These are phyloP conservation scores for Drosophila suzukii DNA, from an alignment of 1,140 invertebrate species.

Conservation along the genomic window DNA sequence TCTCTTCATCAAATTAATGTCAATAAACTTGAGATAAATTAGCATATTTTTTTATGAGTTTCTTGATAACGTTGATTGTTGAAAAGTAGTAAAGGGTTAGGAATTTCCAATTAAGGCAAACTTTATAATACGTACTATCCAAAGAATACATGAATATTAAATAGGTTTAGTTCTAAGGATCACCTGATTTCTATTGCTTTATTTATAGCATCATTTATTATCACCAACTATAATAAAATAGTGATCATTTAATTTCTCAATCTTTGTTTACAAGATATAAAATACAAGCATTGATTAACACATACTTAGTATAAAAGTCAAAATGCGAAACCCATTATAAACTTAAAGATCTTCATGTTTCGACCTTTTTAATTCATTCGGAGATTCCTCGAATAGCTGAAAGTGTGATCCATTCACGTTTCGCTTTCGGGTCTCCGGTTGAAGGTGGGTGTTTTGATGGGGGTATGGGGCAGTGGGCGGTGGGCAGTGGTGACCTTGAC, in stretches of 20 bases:
- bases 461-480: neutral
- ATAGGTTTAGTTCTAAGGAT: neutral
- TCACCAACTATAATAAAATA: too few relatives aligned
- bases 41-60: conserved; percentile 16
- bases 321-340: too few relatives aligned
- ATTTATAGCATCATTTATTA: neutral
- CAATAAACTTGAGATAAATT: conserved; percentile 14
- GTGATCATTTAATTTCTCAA: too few relatives aligned
- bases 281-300: too few relatives aligned
- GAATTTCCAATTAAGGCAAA: neutral
- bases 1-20: neutral
- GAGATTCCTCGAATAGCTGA: conserved; percentile 17
- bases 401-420: conserved; percentile 12
- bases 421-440: neutral
- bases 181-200: neutral
- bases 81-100: neutral
- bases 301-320: too few relatives aligned
- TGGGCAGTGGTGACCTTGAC: conserved; percentile 57
- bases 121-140: neutral
- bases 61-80: neutral
- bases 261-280: too few relatives aligned
- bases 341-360: neutral
- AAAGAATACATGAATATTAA: neutral
- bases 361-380: neutral
- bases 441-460: neutral